Conservation (phyloP, 2,888 invertebrate species). For the Pedicia rivosa region DNA sequence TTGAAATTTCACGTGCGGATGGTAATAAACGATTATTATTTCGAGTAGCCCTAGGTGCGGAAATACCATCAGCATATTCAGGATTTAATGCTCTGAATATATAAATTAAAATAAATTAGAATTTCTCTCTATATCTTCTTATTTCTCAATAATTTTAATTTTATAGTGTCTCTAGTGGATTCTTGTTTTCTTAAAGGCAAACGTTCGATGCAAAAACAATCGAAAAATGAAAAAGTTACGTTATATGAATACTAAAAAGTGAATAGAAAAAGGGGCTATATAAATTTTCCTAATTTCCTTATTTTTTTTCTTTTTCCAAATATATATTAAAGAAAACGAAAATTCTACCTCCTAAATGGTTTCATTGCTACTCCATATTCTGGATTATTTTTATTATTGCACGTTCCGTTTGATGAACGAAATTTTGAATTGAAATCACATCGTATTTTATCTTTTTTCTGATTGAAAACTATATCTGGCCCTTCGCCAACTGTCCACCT, state of each 20-base stretch:
- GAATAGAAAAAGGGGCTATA: too few species aligned
- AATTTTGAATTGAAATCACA: conserved; percentile 38
- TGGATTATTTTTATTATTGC: conserved; percentile 54
- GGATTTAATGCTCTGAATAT: conserved; percentile 40
- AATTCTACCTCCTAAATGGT: conserved; percentile 46
- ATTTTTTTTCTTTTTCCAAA: too few species aligned
- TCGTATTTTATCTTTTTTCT: conserved; percentile 19
- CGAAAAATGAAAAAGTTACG: too few species aligned
- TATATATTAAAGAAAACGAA: background rate
- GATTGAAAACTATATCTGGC: conserved; percentile 21
- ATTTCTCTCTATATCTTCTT: too few species aligned
- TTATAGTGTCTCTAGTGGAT: background rate
- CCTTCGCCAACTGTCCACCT: conserved; percentile 28
- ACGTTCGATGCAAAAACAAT: background rate
- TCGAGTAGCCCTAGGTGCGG: conserved; percentile 41
- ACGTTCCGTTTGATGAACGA: conserved; percentile 53
- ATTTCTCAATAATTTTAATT: too few species aligned
- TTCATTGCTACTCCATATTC: conserved; percentile 56
- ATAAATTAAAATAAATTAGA: too few species aligned
- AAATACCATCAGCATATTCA: conserved; percentile 59
- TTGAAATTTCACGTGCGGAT: conserved; percentile 58
- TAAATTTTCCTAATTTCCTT: too few species aligned
- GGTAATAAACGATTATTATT: conserved; percentile 40
- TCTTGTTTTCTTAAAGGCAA: background rate
- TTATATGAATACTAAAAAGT: too few species aligned